These are phyloP conservation scores for Subanguina moxae DNA, from an alignment of 1,140 invertebrate genomes.

Conservation along the genomic window DNA sequence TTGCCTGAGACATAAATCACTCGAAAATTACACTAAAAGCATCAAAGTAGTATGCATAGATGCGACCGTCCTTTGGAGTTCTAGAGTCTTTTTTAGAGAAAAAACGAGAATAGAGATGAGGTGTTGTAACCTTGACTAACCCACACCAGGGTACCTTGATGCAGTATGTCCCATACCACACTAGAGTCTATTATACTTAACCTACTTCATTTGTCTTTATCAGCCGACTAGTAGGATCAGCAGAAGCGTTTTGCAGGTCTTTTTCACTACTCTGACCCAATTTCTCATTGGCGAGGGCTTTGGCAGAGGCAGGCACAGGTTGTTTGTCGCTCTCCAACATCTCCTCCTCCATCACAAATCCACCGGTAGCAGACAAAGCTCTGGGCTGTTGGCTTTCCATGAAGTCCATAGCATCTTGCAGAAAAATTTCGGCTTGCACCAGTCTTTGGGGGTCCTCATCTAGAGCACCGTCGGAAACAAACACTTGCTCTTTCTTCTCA, in stretches of 20 bases:
- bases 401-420: conserved; percentile 12
- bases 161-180: too few relatives aligned
- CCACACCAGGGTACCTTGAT: too few relatives aligned
- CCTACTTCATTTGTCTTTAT: conserved; percentile 47
- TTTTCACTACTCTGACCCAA: neutral
- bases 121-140: too few relatives aligned
- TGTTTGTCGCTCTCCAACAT: conserved; percentile 41
- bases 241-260: conserved; percentile 12
- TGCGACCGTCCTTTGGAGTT: too few relatives aligned
- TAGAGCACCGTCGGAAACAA: neutral
- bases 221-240: conserved; percentile 43
- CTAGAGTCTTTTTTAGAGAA: too few relatives aligned
- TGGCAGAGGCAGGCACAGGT: conserved; percentile 11
- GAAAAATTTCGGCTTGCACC: conserved; percentile 1
- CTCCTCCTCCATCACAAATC: conserved; percentile 53
- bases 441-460: neutral
- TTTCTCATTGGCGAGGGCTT: conserved; percentile 14
- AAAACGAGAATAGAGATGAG: too few relatives aligned
- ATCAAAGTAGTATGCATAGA: too few relatives aligned
- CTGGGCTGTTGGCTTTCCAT: neutral
- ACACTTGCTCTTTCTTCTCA: neutral
- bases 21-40: too few relatives aligned
- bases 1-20: too few relatives aligned
- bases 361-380: neutral
- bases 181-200: neutral